These are phyloP conservation scores for Drosophila ustulata DNA, from an alignment of 2,888 invertebrate species.

Conservation along the genomic window DNA sequence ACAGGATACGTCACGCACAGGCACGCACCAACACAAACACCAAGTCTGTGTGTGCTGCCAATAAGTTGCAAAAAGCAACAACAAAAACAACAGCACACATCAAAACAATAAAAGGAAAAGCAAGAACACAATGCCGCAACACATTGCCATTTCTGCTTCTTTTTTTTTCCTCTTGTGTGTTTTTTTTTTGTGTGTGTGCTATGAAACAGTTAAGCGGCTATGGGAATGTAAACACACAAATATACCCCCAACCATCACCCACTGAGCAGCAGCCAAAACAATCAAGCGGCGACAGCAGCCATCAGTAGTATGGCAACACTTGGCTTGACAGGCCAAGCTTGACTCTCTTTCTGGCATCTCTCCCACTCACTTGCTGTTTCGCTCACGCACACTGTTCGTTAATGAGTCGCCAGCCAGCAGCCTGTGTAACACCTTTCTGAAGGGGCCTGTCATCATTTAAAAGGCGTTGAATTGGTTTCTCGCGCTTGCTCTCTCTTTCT, in stretches of 20 bases:
- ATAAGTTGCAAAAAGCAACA: slow-evolving; percentile 72
- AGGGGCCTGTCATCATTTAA: slow-evolving; percentile 58
- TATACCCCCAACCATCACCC: slow-evolving; percentile 14
- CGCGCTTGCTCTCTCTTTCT: slow-evolving; percentile 20
- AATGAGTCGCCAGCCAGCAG: slow-evolving; percentile 56
- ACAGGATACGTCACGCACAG: slow-evolving; percentile 65
- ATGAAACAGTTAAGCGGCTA: slow-evolving; percentile 73
- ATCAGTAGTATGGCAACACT: slow-evolving; percentile 51
- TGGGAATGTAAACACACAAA: slow-evolving; percentile 67
- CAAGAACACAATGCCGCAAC: slow-evolving; percentile 72
- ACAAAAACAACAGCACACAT: slow-evolving; percentile 43
- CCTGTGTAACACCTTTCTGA: slow-evolving; percentile 53
- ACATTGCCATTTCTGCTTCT: slow-evolving; percentile 69
- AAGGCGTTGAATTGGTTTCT: slow-evolving; percentile 61
- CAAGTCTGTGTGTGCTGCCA: slow-evolving; percentile 71
- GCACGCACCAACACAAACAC: slow-evolving; percentile 55
- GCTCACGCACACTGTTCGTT: slow-evolving; percentile 47
- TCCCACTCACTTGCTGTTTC: slow-evolving; percentile 2
- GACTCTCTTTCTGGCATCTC: slow-evolving; percentile 25
- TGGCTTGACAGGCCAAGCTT: slow-evolving; percentile 52
- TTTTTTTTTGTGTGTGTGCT: slow-evolving; percentile 29
- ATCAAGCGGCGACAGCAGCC: slow-evolving; percentile 44
- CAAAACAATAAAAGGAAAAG: slow-evolving; percentile 65
- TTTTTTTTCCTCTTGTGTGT: slow-evolving; percentile 19
- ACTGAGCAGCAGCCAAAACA: slow-evolving; percentile 44